A percentile compares a stretch with the other conserved stretches of the same genome.
phyloP scores from a whole-genome alignment of 2,113 vertebrate genomes.

The Hystrix cristata region DNA sequence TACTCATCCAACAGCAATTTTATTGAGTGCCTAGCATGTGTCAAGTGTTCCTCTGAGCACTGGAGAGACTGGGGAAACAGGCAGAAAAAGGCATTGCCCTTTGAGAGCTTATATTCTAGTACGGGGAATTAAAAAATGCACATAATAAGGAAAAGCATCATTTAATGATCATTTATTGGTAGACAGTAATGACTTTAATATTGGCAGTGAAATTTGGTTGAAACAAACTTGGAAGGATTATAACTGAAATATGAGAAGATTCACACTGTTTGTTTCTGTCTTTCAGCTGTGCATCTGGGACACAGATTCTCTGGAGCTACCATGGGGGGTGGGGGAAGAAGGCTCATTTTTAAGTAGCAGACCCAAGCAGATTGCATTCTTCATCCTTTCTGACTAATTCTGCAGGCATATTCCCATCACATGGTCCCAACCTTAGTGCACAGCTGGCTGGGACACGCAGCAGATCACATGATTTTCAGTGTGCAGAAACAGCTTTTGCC shows the following conservation, averaged over 20 bases:
- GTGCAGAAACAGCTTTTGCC: too few relatives aligned
- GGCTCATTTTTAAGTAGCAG: background rate
- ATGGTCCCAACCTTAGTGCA: background rate
- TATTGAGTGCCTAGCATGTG: conserved; percentile 55
- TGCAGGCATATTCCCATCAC: accelerated
- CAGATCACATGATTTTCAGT: background rate
- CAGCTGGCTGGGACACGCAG: background rate
- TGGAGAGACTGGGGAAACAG: too few relatives aligned
- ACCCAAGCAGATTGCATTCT: background rate
- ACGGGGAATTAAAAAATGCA: background rate
- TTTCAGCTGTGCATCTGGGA: background rate
- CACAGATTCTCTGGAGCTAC: background rate
- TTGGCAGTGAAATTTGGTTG: background rate
- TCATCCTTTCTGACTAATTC: background rate
- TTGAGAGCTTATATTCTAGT: conserved; percentile 54
- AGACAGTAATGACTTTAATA: conserved; percentile 29
- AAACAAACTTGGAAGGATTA: background rate
- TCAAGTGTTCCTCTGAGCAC: conserved; percentile 20
- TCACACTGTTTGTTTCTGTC: background rate
- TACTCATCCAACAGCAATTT: conserved; percentile 51
- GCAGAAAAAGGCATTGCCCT: background rate
- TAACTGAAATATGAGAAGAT: background rate
- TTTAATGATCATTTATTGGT: background rate
- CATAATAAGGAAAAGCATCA: background rate
- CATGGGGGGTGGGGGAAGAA: background rate